A percentile compares a stretch with the other conserved stretches of the same genome.
Conservation (phyloP, 2,797 vertebrate genomes). For the Semotilus atromaculatus region DNA sequence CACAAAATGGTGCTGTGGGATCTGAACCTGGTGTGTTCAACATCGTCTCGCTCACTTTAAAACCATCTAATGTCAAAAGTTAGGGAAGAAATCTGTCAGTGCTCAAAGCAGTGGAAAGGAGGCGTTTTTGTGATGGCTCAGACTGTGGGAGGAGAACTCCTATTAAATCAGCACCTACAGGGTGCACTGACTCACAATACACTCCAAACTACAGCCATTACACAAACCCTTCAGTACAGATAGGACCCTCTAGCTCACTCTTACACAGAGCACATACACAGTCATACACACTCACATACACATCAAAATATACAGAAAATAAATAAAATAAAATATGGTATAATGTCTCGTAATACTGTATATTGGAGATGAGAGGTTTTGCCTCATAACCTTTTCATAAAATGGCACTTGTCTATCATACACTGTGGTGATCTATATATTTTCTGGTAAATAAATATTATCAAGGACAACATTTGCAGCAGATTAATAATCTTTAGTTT, state of each 20-base stretch:
- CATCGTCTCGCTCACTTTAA: neutral
- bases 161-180: slow-evolving; percentile 6
- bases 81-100: neutral
- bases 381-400: neutral
- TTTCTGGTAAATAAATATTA: too few species aligned
- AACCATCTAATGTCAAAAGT: slow-evolving; percentile 11
- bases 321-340: neutral
- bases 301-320: neutral
- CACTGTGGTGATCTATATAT: too few species aligned
- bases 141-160: slow-evolving; percentile 36
- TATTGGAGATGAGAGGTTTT: neutral
- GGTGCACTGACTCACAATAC: slow-evolving; percentile 11
- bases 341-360: neutral
- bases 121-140: slow-evolving; percentile 21
- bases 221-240: slow-evolving; percentile 25
- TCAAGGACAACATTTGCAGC: neutral
- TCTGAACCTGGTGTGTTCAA: neutral
- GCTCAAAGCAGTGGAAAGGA: slow-evolving; percentile 22
- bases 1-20: slow-evolving; percentile 6
- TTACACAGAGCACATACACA: neutral
- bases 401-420: neutral
- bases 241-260: neutral
- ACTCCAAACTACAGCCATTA: slow-evolving; percentile 22
- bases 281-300: neutral
- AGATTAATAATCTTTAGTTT: neutral